Conservation (phyloP, 1,140 invertebrate genomes). For the Drosophila subobscura region DNA sequence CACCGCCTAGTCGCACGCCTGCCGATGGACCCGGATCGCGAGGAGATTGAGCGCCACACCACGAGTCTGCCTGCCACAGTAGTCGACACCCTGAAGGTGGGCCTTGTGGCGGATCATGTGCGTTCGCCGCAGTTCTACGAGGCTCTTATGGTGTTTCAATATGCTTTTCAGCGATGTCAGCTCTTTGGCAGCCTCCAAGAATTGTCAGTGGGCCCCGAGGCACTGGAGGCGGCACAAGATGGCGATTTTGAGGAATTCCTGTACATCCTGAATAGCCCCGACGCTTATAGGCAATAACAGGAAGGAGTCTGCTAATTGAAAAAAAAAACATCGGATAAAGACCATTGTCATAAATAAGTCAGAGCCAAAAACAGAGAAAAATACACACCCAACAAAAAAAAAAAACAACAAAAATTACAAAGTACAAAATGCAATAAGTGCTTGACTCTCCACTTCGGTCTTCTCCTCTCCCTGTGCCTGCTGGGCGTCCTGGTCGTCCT, state of each 20-base stretch:
- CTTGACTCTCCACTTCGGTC: slow-evolving; percentile 6
- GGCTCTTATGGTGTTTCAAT: slow-evolving; percentile 86
- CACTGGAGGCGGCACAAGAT: slow-evolving; percentile 92
- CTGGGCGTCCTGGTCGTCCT: neutral
- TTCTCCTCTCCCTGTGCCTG: neutral
- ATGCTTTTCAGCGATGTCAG: too few relatives aligned
- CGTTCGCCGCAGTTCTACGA: slow-evolving; percentile 94
- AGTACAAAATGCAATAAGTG: slow-evolving; percentile 68
- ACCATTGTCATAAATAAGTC: slow-evolving; percentile 33
- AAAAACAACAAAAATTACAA: neutral
- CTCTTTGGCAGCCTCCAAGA: too few relatives aligned
- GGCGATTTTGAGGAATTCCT: slow-evolving; percentile 96
- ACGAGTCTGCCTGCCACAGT: neutral
- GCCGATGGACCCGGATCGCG: neutral
- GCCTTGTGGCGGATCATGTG: slow-evolving; percentile 89
- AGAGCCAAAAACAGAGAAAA: slow-evolving; percentile 6
- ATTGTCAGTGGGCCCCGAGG: slow-evolving; percentile 90
- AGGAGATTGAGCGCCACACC: neutral
- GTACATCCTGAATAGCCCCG: slow-evolving; percentile 9
- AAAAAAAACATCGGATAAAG: neutral
- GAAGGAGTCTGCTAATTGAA: slow-evolving; percentile 3
- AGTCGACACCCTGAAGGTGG: slow-evolving; percentile 84
- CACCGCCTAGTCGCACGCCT: slow-evolving; percentile 1
- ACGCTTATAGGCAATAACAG: too few relatives aligned
- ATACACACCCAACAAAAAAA: slow-evolving; percentile 8